phyloP scores from a whole-genome alignment of 2,888 invertebrate genomes.

The Sinohyriopsis cumingii region DNA sequence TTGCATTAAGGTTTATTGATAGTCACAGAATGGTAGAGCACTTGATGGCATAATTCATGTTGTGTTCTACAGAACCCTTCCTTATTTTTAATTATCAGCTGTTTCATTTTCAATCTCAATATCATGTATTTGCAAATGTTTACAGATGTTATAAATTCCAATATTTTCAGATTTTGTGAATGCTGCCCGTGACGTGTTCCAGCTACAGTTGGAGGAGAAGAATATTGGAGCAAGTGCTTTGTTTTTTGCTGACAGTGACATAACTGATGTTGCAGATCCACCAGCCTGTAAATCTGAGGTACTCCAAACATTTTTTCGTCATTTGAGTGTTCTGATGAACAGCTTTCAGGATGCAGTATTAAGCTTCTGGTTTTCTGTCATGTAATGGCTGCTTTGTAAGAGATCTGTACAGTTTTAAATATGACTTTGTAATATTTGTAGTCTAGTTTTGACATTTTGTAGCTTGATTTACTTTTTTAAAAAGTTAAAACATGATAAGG shows the following conservation, averaged over 20 bases:
- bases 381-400: neutral
- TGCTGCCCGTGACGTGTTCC: slow-evolving; percentile 57
- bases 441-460: too few relatives aligned
- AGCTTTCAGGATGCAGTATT: too few relatives aligned
- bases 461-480: too few relatives aligned
- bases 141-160: neutral
- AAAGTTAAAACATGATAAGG: too few relatives aligned
- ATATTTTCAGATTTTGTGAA: slow-evolving; percentile 58
- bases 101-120: too few relatives aligned
- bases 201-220: slow-evolving; percentile 47
- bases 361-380: too few relatives aligned
- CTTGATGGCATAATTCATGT: too few relatives aligned
- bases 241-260: slow-evolving; percentile 42
- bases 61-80: too few relatives aligned
- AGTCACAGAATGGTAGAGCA: too few relatives aligned
- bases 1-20: too few relatives aligned
- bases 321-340: neutral
- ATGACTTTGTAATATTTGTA: neutral
- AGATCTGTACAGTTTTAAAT: neutral
- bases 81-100: too few relatives aligned
- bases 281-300: slow-evolving; percentile 47
- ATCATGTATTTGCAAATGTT: too few relatives aligned
- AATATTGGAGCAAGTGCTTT: slow-evolving; percentile 43
- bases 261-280: slow-evolving; percentile 43
- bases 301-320: neutral